Conservation (phyloP, 2,113 vertebrate genomes). For the Cinclus cinclus region DNA sequence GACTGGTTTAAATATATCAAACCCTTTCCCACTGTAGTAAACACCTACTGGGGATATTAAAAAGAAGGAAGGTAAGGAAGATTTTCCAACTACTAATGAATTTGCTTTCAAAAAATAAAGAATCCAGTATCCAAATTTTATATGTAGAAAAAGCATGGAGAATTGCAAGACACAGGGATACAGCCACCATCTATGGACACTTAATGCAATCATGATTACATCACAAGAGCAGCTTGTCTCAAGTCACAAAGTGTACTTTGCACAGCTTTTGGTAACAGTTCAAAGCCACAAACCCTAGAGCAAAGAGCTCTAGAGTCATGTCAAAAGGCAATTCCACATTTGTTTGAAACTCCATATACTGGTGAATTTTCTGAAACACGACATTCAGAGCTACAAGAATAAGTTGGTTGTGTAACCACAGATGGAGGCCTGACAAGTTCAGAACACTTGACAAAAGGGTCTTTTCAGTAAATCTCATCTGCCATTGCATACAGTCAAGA, state of each 20-base stretch:
- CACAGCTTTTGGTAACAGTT: neutral
- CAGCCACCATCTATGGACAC: neutral
- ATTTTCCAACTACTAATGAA: neutral
- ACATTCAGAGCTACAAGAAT: neutral
- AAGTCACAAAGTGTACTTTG: neutral
- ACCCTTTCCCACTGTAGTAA: neutral
- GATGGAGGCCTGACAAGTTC: neutral
- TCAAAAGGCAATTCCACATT: neutral
- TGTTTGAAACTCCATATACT: neutral
- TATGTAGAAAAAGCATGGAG: neutral
- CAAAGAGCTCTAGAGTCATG: neutral
- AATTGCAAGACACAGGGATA: neutral
- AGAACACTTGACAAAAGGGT: neutral
- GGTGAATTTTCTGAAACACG: neutral
- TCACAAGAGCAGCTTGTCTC: neutral
- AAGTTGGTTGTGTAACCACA: neutral
- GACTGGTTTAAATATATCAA: neutral
- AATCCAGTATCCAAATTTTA: neutral
- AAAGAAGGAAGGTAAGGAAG: neutral
- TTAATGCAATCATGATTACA: neutral
- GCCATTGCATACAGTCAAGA: neutral
- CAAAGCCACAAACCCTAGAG: neutral
- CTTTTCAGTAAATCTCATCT: neutral
- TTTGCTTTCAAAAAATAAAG: neutral
- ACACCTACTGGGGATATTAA: neutral